phyloP scores from a whole-genome alignment of 2,113 vertebrate genomes.

The Forbesichthys agassizii region DNA sequence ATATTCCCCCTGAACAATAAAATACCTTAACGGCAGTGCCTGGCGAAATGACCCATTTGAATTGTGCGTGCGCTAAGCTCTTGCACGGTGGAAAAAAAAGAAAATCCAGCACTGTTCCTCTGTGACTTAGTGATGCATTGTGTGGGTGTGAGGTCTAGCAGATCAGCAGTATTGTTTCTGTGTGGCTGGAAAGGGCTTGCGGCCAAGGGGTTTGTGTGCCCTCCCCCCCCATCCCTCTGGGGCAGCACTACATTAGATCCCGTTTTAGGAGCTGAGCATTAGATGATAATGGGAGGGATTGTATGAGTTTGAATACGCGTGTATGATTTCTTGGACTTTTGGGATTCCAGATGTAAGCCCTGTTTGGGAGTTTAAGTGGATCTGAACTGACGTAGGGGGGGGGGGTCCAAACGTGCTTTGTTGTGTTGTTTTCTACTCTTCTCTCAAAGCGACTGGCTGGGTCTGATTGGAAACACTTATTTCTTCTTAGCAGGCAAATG shows the following conservation, averaged over 20 bases:
- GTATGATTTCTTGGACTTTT: conserved; percentile 8
- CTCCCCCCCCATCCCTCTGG: too few relatives aligned
- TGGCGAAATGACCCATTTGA: conserved; percentile 66
- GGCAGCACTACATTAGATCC: conserved; percentile 28
- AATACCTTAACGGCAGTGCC: conserved; percentile 57
- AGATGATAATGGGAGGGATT: conserved; percentile 23
- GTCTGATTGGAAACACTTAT: conserved; percentile 9
- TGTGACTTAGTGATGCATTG: conserved; percentile 59
- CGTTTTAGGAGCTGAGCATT: conserved; percentile 15
- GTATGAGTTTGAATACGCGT: conserved; percentile 42
- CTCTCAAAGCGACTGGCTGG: conserved; percentile 15
- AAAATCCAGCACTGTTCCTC: conserved; percentile 52
- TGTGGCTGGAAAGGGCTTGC: conserved; percentile 54
- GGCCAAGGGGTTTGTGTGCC: not conserved
- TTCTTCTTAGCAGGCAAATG: conserved; percentile 18
- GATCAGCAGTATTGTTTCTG: conserved; percentile 72
- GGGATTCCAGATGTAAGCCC: conserved; percentile 14
- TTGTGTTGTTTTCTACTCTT: conserved; percentile 27
- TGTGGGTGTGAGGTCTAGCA: conserved; percentile 61
- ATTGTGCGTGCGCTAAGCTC: conserved; percentile 69
- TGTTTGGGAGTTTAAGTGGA: conserved; percentile 1
- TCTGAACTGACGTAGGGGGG: not conserved
- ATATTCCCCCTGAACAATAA: conserved; percentile 64
- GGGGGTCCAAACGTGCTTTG: conserved; percentile 6
- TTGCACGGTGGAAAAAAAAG: conserved; percentile 42